These are phyloP conservation scores for Calliphora vicina DNA, from an alignment of 1,140 invertebrate genomes.

Conservation along the genomic window DNA sequence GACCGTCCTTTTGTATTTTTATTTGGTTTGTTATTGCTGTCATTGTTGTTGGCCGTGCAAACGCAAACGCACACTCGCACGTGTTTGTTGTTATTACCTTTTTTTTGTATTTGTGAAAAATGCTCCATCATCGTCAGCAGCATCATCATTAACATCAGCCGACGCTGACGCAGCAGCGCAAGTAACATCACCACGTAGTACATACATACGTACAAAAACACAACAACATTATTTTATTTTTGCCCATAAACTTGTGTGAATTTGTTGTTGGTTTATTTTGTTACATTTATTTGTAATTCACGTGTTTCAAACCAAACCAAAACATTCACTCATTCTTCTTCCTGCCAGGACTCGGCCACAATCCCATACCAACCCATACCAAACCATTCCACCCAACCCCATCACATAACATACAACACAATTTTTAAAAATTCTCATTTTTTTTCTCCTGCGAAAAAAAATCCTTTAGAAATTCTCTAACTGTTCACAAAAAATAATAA, in stretches of 20 bases:
- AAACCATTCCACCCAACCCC: background rate
- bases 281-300: slow-evolving; percentile 33
- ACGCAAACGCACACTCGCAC: slow-evolving; percentile 17
- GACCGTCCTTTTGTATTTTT: background rate
- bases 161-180: slow-evolving; percentile 41
- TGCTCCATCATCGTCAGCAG: background rate
- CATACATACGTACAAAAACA: too few relatives aligned
- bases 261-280: slow-evolving; percentile 9
- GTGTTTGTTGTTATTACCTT: background rate
- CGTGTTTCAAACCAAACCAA: slow-evolving; percentile 16
- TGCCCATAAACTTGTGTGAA: background rate
- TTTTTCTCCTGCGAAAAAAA: background rate
- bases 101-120: slow-evolving; percentile 5
- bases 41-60: slow-evolving; percentile 49
- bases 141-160: slow-evolving; percentile 43
- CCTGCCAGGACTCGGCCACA: too few relatives aligned
- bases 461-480: background rate
- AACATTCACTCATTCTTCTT: background rate
- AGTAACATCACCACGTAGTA: background rate
- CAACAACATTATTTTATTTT: background rate
- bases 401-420: background rate
- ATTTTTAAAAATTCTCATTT: background rate
- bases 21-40: slow-evolving; percentile 49
- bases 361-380: background rate
- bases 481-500: background rate